Conservation (phyloP, 2,888 invertebrate genomes). For the Synergus itoensis region DNA sequence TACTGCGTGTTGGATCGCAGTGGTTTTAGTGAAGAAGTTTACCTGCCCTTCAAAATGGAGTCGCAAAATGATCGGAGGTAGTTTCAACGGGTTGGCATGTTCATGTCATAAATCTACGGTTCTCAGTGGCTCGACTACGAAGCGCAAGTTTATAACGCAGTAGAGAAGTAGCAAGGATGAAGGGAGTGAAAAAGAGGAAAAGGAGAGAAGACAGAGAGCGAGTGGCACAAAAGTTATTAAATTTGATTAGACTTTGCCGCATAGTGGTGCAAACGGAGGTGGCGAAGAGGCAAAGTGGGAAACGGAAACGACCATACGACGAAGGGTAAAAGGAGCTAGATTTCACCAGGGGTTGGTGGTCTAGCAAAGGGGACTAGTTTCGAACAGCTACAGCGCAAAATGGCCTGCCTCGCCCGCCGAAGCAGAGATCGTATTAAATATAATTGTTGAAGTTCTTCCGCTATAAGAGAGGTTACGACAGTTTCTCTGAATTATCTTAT, state of each 20-base stretch:
- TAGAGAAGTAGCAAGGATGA: slow-evolving; percentile 49
- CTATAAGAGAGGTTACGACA: slow-evolving; percentile 68
- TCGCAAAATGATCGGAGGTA: neutral
- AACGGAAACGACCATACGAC: slow-evolving; percentile 55
- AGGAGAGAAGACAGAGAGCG: slow-evolving; percentile 48
- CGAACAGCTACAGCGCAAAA: slow-evolving; percentile 63
- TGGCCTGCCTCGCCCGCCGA: slow-evolving; percentile 57
- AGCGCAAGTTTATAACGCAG: neutral
- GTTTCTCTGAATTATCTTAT: slow-evolving; percentile 70
- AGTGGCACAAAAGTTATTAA: slow-evolving; percentile 75
- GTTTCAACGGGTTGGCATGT: neutral
- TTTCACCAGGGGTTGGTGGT: slow-evolving; percentile 67
- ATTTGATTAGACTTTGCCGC: slow-evolving; percentile 75
- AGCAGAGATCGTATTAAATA: slow-evolving; percentile 72
- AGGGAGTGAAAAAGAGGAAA: slow-evolving; percentile 52
- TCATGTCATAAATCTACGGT: neutral
- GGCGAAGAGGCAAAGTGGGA: slow-evolving; percentile 59
- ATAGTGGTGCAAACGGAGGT: slow-evolving; percentile 55
- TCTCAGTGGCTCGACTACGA: neutral
- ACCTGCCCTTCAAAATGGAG: neutral
- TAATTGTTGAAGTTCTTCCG: slow-evolving; percentile 74
- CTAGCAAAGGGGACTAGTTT: slow-evolving; percentile 64
- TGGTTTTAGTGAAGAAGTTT: neutral
- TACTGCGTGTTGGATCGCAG: neutral
- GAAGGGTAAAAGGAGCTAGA: slow-evolving; percentile 60